Evolutionary conservation across 2,113 vertebrate genomes (phyloP).

Genomic region (Circaetus cinerascens): DNA sequence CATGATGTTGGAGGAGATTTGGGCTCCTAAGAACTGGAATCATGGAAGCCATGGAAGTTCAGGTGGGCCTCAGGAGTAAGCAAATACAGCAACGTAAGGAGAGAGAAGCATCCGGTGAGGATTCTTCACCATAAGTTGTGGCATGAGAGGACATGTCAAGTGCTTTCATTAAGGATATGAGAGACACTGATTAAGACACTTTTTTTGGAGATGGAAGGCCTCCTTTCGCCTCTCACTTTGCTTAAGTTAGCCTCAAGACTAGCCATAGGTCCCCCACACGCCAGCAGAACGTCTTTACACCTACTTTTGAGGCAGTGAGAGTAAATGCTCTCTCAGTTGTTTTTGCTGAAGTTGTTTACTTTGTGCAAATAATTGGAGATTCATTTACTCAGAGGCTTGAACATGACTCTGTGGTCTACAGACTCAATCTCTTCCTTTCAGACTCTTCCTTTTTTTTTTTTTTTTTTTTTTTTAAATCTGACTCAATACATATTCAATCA

Average conservation of each 20-base stretch:
- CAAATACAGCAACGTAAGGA: neutral
- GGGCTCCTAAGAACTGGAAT: neutral
- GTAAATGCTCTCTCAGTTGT: neutral
- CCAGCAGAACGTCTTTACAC: neutral
- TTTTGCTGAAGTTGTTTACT: neutral
- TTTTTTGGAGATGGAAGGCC: neutral
- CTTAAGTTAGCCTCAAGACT: neutral
- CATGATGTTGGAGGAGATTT: neutral
- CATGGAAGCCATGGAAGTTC: neutral
- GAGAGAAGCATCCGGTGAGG: neutral
- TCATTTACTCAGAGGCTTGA: neutral
- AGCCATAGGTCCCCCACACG: accelerated
- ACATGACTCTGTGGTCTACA: neutral
- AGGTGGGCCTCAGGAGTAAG: neutral
- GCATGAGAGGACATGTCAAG: neutral
- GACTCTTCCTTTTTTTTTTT: neutral
- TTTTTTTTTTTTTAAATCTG: neutral
- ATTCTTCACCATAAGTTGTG: neutral
- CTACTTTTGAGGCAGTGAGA: neutral
- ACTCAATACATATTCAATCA: neutral
- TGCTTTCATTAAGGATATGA: neutral
- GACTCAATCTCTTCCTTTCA: neutral
- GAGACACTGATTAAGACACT: neutral
- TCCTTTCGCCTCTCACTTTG: neutral
- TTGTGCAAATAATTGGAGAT: neutral